These are phyloP conservation scores for Tragulus kanchil DNA, from an alignment of 2,113 vertebrate genomes.

Conservation along the genomic window DNA sequence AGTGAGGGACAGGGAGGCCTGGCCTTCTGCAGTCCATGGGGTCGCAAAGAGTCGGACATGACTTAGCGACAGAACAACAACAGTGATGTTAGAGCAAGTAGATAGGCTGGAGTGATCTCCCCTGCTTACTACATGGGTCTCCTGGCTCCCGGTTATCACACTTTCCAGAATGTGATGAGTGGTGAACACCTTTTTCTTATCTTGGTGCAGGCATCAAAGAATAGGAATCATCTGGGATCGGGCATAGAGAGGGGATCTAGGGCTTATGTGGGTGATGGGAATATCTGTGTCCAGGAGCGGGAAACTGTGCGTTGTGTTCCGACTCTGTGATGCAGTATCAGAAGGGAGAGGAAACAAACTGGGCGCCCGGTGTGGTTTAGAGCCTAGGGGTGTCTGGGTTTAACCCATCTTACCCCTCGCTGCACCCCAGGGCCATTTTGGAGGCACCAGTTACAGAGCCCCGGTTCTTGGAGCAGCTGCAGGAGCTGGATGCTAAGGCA, in stretches of 20 bases:
- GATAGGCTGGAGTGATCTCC: neutral
- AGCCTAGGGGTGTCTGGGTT: neutral
- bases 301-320: neutral
- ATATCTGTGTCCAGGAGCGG: neutral
- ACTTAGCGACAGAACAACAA: neutral
- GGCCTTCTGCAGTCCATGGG: neutral
- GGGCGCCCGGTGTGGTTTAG: neutral
- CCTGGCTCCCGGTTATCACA: neutral
- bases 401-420: neutral
- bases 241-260: neutral
- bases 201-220: neutral
- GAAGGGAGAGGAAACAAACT: neutral
- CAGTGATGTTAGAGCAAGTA: neutral
- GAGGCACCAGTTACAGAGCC: slow-evolving; percentile 94
- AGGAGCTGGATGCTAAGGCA: slow-evolving; percentile 96
- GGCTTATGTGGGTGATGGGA: neutral
- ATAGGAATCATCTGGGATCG: neutral
- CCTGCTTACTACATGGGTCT: neutral
- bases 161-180: neutral
- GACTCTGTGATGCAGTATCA: neutral
- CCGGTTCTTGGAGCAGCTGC: slow-evolving; percentile 95
- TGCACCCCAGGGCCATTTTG: slow-evolving; percentile 90
- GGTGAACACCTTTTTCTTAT: neutral
- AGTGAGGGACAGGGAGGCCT: neutral
- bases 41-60: neutral